These are phyloP conservation scores for Dendrocopos noguchii DNA, from an alignment of 2,113 vertebrate species.

Conservation along the genomic window DNA sequence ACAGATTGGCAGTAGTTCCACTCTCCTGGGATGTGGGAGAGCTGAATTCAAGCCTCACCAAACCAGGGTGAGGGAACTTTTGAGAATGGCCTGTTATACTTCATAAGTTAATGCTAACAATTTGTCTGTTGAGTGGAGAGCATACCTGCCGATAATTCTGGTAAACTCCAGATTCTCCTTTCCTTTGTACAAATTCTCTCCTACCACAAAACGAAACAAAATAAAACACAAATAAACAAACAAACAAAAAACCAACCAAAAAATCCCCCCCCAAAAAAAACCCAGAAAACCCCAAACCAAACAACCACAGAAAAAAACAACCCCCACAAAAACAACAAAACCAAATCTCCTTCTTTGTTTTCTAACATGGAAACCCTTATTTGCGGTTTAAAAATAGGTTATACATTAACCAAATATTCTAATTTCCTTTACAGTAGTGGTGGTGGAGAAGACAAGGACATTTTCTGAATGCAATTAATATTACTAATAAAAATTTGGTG, in stretches of 20 bases:
- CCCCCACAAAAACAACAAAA: too few species aligned
- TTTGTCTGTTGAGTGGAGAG: background rate
- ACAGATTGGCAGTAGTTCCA: slow-evolving; percentile 1
- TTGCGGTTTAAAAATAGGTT: background rate
- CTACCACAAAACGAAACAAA: background rate
- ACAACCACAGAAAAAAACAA: too few species aligned
- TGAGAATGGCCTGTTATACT: background rate
- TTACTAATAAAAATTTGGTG: background rate
- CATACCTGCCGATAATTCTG: background rate
- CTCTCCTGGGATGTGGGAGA: background rate
- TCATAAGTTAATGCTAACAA: background rate
- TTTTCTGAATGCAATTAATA: background rate
- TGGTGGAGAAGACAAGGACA: background rate
- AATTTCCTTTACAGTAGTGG: background rate
- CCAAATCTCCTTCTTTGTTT: too few species aligned
- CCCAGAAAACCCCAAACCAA: too few species aligned
- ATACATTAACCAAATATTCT: background rate
- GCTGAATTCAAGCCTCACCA: background rate
- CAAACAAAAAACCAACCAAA: too few species aligned
- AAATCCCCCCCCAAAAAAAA: too few species aligned
- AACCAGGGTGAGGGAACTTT: background rate
- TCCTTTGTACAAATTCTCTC: background rate
- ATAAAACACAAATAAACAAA: too few species aligned
- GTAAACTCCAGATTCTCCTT: background rate
- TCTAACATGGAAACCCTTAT: background rate